Base-by-base conservation (phyloP, 2,113 vertebrate species). In the Hyla sarda region DNA sequence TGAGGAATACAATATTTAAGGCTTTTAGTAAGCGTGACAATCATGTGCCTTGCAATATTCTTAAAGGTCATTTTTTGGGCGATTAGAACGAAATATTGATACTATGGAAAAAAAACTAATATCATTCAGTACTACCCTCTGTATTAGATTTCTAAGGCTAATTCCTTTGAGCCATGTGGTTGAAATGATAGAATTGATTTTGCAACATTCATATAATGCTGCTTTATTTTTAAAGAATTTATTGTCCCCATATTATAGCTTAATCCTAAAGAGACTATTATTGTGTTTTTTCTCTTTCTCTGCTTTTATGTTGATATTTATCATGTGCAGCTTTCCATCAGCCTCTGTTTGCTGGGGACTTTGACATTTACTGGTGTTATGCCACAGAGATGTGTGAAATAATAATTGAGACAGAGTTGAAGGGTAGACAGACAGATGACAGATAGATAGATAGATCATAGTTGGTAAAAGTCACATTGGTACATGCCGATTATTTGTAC, bases 111-210 rank as follows among this genome's bases (percentile, higher is more conserved):
- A 84, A 62, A 58, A 37, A 32, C 76, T 52, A 76, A 84, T 84
- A 19, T 41, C 76, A 76, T 50, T 50, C 12, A 84, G 19, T 72
- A 84, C 41, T 19, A 14, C 45, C 8, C n/a, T 28, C 23, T 41
- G 25, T 76, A 84, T 84, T 76, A 65, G 56, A 76, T 76, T 75
- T 65, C 56, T 23, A 60, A 50, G 23, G 56, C 7, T 50, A 76
- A 76, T 65, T 76, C 83, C 83, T 65, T 47, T 34, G 83, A 84
- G 83, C 56, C 72, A 48, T 75, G 56, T 60, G 72, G 72, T 77
- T 47, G 37, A 76, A 48, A 76, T 84, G 54, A 84, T 84, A 76
- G 72, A 56, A 84, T 84, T 84, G 83, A 76, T 84, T 84, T 65
- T 84, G 41, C 30, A 76, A 77, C 83, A 65, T 56, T 60, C 34